Percentiles rank a stretch among this genome's conserved stretches.
Conservation (phyloP, 2,797 vertebrate genomes). For the Siniperca obscura region DNA sequence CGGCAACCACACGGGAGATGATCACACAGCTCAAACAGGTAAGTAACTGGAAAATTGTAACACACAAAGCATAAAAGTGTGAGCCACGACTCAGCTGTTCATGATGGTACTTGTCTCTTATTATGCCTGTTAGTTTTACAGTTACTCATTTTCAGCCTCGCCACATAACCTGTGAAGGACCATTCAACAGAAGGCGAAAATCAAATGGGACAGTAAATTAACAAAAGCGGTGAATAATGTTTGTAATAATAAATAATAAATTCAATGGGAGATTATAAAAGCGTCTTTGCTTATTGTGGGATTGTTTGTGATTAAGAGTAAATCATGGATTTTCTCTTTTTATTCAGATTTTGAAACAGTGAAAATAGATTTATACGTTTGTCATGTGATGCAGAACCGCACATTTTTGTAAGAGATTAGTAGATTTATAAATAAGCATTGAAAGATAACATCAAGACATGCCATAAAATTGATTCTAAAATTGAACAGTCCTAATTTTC, state of each 20-base stretch:
- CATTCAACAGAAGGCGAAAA: not conserved
- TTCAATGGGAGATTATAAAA: not conserved
- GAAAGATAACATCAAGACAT: not conserved
- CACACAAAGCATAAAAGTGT: conserved; percentile 38
- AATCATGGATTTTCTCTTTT: not conserved
- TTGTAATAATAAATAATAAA: not conserved
- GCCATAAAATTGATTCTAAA: not conserved
- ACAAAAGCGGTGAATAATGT: not conserved
- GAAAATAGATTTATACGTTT: not conserved
- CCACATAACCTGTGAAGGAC: not conserved
- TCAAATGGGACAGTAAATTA: not conserved
- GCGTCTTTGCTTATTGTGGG: not conserved
- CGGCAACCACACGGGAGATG: conserved; percentile 87
- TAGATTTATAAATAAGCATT: not conserved
- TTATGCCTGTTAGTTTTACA: conserved; percentile 21
- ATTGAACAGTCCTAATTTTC: not conserved
- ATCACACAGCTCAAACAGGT: conserved; percentile 91
- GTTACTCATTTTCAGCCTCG: conserved; percentile 20
- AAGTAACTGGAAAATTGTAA: conserved; percentile 59
- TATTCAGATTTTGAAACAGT: not conserved
- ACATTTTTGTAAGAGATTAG: not conserved
- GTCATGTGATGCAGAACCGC: not conserved
- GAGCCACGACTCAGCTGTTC: conserved; percentile 11
- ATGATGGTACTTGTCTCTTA: conserved; percentile 30
- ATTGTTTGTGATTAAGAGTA: not conserved